Evolutionary conservation across 1,140 invertebrate genomes (phyloP), one percentile per base, ranked within the genome.

Genomic region (Oncopodura yosiiana): DNA sequence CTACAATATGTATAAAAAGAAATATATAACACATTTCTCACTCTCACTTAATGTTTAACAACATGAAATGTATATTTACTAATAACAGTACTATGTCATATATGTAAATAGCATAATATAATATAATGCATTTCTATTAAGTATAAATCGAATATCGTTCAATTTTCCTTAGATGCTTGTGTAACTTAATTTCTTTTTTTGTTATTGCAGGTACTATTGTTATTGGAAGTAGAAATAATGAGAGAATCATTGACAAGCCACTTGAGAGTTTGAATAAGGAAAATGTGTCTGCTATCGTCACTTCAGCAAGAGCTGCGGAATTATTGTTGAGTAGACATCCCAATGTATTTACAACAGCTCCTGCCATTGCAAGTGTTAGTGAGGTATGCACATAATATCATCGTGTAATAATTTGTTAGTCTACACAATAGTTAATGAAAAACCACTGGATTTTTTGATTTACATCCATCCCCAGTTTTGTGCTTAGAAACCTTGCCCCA

Each of bases 311-410:
- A 24, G 62, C 62, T 2, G 62, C 62, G 9, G 62, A 61, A 37
- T 19, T 64, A 12, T 44, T 64, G 3, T 39, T 64, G 21, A 46
- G 53, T 27, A 64, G 53, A 37, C 62, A 64, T 46, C 53, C 53
- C 6, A 64, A 64, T 44, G 62, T 66, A 14, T 62, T 66, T 36
- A 65, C 65, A 8, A 65, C 65, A 23, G 61, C 63, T 1, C 65
- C 63, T 11, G 65, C 63, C 36, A 56, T 66, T 24, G 54, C 58
- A 41, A 59, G 63, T 39, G 58, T 65, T 3, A 54, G 59, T n/a
- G 62, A 66, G 56, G 65, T 66, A 56, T 48, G 38, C 32, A 21
- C 11, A n/a, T n/a, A n/a, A n/a, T n/a, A n/a, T n/a, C n/a, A n/a
- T n/a, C n/a, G n/a, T n/a, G n/a, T n/a, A 34, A 34, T 8, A n/a